Evolutionary conservation across 2,797 vertebrate genomes (phyloP), one percentile per base, ranked within the genome.

Genomic region (Tragelaphus eurycerus): DNA sequence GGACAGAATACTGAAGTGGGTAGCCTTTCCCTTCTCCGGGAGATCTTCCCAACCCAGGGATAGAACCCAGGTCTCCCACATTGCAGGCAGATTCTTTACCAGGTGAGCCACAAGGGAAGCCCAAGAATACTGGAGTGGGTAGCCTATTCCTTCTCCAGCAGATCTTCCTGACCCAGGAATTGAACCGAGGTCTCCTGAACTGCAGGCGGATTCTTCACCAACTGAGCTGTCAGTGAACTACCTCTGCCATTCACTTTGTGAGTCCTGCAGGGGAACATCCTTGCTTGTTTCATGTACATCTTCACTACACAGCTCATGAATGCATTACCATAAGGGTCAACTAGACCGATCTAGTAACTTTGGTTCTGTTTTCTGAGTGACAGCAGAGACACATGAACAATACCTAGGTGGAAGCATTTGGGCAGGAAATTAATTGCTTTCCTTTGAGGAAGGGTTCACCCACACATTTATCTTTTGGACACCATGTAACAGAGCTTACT

Each of bases 121-220:
- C 10, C n/a, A 38, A 21, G 64, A 71, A 34, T 1, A 19, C n/a
- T 67, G 64, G n/a, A 67, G 8, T 34, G n/a, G 15, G n/a, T 0
- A 34, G n/a, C 16, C 17, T 10, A 4, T 67, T 9, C n/a, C n/a
- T 67, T 67, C 64, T 9, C n/a, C n/a, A 38, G n/a, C 4, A 1
- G 64, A 21, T 21, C 17, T 21, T 12, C n/a, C 64, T 21, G n/a
- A 38, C 64, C 17, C 64, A 38, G n/a, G 10, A 38, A 38, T 21
- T 11, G n/a, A 67, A 21, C 64, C 0, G 1, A 10, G 10, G 10
- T 71, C n/a, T 71, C 64, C 64, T 38, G n/a, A n/a, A 38, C 0
- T 38, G 19, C n/a, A 38, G 64, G 64, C 0, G 1, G 64, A 21
- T 21, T 71, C 64, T 71, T 71, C 10, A 1, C 64, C 64, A 67